Base-by-base conservation (phyloP, 2,113 vertebrate genomes). In the Reinhardtius hippoglossoides region DNA sequence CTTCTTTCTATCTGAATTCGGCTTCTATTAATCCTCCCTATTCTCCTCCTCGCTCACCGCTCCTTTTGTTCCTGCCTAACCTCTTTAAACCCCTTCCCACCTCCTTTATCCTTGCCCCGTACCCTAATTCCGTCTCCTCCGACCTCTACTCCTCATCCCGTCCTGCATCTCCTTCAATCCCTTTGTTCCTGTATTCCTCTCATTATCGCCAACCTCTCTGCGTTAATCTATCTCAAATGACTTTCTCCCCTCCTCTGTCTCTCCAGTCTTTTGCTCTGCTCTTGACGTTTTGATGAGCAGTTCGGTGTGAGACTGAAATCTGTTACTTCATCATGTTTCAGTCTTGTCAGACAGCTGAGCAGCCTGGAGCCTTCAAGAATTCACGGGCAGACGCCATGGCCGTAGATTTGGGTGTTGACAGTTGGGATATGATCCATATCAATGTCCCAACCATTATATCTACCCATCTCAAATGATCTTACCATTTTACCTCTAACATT, bases 31-130 rank as follows among this genome's bases (percentile, higher is more conserved):
- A 89, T 86, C 83, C 64, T 61, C 69, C 79, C 31, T 70, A 27
- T 78, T 71, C 70, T 81, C 48, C 67, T 65, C 67, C 57, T 46
- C 69, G 64, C 79, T 70, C 87, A 54, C 66, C 0, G 2, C 78
- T 84, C 52, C 67, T 83, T 90, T 84, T 88, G 79, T 90, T 86
- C 74, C 73, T 16, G 2, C 62, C 59, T 81, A 74, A 87, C 87
- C 81, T 72, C 69, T 80, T 76, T 83, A 64, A 20, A 59, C 64
- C 50, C 60, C 58, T 56, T 70, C 69, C 66, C 24, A 61, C 67
- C 61, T 21, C 78, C 71, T 76, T 21, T n/a, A n/a, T 60, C 67
- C 35, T 42, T 26, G 40, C 37, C 63, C 52, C 16, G 3, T 63
- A 35, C 78, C 67, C 71, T 71, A 27, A 65, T 78, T 88, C 71